A percentile compares a stretch with the other conserved stretches of the same genome.
These are phyloP conservation scores for Eulemur rufifrons DNA, from an alignment of 2,113 vertebrate genomes.

Conservation along the genomic window DNA sequence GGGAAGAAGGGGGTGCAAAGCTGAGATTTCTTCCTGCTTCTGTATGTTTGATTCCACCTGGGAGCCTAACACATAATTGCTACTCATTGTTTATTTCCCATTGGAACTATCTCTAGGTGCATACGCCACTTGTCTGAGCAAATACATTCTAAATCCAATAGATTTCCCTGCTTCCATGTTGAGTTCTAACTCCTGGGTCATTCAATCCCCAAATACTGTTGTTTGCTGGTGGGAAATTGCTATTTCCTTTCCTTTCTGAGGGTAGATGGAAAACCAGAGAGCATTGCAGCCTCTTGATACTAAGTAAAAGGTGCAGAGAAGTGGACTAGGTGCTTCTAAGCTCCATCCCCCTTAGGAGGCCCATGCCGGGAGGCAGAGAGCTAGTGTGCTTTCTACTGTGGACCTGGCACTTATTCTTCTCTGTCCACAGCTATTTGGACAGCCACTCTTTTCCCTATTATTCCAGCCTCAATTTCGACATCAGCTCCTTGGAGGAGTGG, in stretches of 20 bases:
- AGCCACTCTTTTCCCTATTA: background rate
- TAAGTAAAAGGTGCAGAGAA: background rate
- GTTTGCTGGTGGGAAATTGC: background rate
- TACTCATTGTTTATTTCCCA: background rate
- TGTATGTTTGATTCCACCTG: background rate
- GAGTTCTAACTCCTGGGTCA: constrained; percentile 21
- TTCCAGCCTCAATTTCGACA: background rate
- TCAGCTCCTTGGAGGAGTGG: background rate
- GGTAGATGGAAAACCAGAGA: background rate
- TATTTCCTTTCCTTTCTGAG: background rate
- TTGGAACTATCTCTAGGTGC: background rate
- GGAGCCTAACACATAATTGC: background rate
- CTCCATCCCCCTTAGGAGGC: accelerated
- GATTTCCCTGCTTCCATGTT: background rate
- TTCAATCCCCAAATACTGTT: background rate
- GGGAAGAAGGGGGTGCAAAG: background rate
- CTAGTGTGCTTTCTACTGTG: background rate
- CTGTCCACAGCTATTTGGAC: background rate
- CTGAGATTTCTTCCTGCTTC: background rate
- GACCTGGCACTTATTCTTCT: background rate
- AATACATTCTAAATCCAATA: constrained; percentile 19
- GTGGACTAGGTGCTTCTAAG: background rate
- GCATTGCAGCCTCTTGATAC: background rate
- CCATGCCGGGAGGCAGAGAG: too few species aligned
- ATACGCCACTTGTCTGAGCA: background rate